Base-by-base conservation (phyloP, 2,888 invertebrate species). In the Ptycholaimellus sp. region DNA sequence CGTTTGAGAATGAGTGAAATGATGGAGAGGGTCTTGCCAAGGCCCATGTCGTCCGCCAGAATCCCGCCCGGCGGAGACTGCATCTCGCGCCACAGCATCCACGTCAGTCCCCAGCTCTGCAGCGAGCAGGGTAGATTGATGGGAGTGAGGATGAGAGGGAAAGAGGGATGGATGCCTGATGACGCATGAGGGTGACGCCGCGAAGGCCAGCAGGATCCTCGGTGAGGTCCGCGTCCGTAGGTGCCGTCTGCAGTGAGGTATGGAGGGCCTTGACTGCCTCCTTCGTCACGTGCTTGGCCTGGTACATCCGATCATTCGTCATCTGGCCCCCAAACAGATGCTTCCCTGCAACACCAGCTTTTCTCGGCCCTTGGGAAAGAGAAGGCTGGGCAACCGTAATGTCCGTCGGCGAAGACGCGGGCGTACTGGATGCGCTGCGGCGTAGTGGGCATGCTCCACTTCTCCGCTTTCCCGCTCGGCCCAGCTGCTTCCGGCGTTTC, bases 51-150 rank as follows among this genome's bases (percentile, higher is more conserved):
- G 49, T 65, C 64, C 40, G 63, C 79, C 35, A 87, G 66, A 46
- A 87, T 76, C 13, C 87, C 87, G 1, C 83, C 82, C 0, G 79
- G 77, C 36, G 71, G 72, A 13, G 54, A 46, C 58, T 81, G 77
- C n/a, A 65, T 65, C 62, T 90, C 90, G 17, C 87, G 63, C 82
- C 83, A 87, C 17, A 67, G 52, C 50, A 90, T 64, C 85, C 87
- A 90, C 11, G 74, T 70, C 1, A 90, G 61, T 0, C 80, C 87
- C 50, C 76, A 32, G 40, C 51, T 50, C 38, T 14, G 29, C n/a
- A 29, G 29, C 5, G 5, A 9, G 16, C n/a, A 4, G n/a, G 5
- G 29, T 29, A 5, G n/a, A 29, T n/a, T n/a, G n/a, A n/a, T n/a
- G n/a, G n/a, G n/a, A n/a, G n/a, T n/a, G n/a, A n/a, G n/a, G n/a